These are phyloP conservation scores for Zophobas morio DNA, from an alignment of 1,140 invertebrate species.

Conservation along the genomic window DNA sequence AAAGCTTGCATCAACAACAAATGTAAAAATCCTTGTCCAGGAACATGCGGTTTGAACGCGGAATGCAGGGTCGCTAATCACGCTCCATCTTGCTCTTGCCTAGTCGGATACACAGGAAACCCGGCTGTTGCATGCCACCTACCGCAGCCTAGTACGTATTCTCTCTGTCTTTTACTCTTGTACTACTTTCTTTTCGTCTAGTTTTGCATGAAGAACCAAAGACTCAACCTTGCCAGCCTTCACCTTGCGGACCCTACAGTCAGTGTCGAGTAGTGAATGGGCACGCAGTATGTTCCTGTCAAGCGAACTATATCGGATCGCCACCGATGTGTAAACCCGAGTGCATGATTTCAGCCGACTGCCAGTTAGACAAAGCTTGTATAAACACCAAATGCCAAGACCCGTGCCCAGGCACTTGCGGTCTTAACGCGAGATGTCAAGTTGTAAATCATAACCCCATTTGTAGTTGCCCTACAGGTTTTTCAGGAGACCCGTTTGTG, in stretches of 20 bases:
- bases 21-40: conserved; percentile 80
- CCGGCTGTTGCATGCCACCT: conserved; percentile 77
- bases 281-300: conserved; percentile 78
- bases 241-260: conserved; percentile 81
- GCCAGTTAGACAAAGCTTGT: conserved; percentile 73
- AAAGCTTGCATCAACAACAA: conserved; percentile 79
- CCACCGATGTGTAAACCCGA: conserved; percentile 77
- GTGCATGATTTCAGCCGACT: conserved; percentile 76
- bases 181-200: conserved; percentile 41
- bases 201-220: conserved; percentile 64
- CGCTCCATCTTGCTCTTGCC: conserved; percentile 79
- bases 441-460: conserved; percentile 78
- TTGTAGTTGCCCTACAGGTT: conserved; percentile 77
- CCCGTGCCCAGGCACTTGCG: conserved; percentile 77
- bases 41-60: conserved; percentile 83
- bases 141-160: conserved; percentile 69
- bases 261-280: conserved; percentile 73
- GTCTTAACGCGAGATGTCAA: conserved; percentile 79
- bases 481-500: conserved; percentile 82
- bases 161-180: conserved; percentile 33
- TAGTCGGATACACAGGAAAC: conserved; percentile 76
- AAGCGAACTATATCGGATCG: conserved; percentile 73
- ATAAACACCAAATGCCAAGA: conserved; percentile 74
- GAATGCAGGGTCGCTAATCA: conserved; percentile 85
- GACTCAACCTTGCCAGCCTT: conserved; percentile 77